A percentile compares a stretch with the other conserved stretches of the same genome.
These are phyloP conservation scores for Calliphora vicina DNA, from an alignment of 1,140 invertebrate genomes.

Conservation along the genomic window DNA sequence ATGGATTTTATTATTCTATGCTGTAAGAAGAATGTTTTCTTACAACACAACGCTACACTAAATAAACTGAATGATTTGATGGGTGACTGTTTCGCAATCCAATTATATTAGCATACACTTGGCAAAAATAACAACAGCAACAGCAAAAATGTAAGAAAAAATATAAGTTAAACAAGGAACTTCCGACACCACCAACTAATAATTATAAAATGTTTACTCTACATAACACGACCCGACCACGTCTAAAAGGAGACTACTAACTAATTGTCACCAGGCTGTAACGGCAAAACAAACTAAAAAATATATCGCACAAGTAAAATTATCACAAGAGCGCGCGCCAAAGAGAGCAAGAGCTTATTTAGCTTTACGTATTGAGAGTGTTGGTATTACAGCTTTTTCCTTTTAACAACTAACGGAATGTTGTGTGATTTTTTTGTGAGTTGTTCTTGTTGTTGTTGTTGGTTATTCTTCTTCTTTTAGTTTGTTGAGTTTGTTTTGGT, in stretches of 20 bases:
- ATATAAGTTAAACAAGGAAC: neutral
- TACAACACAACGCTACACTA: neutral
- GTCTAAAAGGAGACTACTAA: constrained; percentile 23
- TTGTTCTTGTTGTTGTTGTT: neutral
- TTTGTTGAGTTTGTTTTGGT: constrained; percentile 25
- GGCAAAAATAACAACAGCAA: constrained; percentile 19
- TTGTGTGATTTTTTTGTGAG: neutral
- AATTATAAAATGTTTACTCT: neutral
- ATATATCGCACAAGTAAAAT: neutral
- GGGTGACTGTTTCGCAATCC: constrained; percentile 8
- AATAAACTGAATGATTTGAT: neutral
- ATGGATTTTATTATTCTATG: neutral
- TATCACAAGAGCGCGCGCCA: neutral
- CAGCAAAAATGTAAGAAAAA: neutral
- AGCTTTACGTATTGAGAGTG: neutral
- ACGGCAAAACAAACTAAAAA: neutral
- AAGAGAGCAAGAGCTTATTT: neutral
- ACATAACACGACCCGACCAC: constrained; percentile 23
- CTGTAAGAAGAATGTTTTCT: neutral
- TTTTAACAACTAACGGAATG: constrained; percentile 13
- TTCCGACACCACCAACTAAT: constrained; percentile 10
- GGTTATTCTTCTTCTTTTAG: neutral
- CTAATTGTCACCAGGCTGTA: constrained; percentile 18
- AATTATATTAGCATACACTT: constrained; percentile 9
- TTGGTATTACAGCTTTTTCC: neutral